Percentiles rank a stretch among this genome's conserved stretches.
These are phyloP conservation scores for Alviniconcha marisindica DNA, from an alignment of 1,140 invertebrate species.

Conservation along the genomic window DNA sequence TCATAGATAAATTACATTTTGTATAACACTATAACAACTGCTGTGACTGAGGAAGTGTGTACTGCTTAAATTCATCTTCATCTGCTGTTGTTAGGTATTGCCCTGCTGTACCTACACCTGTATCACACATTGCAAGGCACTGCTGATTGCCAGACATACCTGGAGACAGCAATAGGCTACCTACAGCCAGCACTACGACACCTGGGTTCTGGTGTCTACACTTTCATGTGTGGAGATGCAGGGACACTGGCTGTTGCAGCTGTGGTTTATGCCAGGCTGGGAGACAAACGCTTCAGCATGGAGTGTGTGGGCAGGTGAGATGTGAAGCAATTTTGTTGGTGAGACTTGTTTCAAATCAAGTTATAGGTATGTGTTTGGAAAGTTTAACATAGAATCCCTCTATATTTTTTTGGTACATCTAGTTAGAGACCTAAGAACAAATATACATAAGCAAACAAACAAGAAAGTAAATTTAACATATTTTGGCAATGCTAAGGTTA, in stretches of 20 bases:
- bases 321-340: too few relatives aligned
- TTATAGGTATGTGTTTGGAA: too few relatives aligned
- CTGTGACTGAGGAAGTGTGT: not conserved
- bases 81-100: too few relatives aligned
- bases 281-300: constrained; percentile 40
- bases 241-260: constrained; percentile 86
- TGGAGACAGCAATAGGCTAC: constrained; percentile 77
- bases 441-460: too few relatives aligned
- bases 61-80: too few relatives aligned
- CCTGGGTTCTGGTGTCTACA: constrained; percentile 53
- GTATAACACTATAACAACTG: not conserved
- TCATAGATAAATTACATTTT: not conserved
- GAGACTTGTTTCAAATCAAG: too few relatives aligned
- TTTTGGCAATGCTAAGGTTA: too few relatives aligned
- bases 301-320: constrained; percentile 25
- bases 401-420: too few relatives aligned
- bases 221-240: constrained; percentile 87
- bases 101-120: constrained; percentile 78
- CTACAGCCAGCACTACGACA: constrained; percentile 74
- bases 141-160: constrained; percentile 51
- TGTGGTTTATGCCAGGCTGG: constrained; percentile 80
- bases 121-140: constrained; percentile 67
- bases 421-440: too few relatives aligned
- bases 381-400: too few relatives aligned
- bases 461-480: too few relatives aligned